Base-by-base conservation (phyloP, 2,113 vertebrate genomes). In the Micromys minutus region DNA sequence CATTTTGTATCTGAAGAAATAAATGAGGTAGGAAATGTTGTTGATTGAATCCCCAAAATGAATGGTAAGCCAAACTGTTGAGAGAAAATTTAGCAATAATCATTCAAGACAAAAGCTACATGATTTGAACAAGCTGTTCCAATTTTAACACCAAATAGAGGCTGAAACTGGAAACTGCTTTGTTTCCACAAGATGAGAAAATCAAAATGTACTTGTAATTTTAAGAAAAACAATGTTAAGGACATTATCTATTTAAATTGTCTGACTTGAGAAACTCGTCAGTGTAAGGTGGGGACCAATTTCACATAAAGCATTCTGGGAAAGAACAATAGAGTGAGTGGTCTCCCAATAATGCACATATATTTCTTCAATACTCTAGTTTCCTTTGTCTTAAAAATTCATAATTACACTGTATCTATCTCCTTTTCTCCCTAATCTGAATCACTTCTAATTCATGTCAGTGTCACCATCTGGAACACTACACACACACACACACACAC, bases 101-200 rank as follows among this genome's bases (percentile, higher is more conserved):
- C 94, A 93, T n/a, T 85, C 75, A 93, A 95, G 96, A 97, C 95
- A 97, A 97, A 97, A 96, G 75, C 21, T 34, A 67, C 24, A 90
- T 4, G 45, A 85, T 84, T 87, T 87, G 90, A 96, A 96, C 77
- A 97, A 95, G 29, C 93, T 94, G 74, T 96, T 94, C 96, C 95
- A 96, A 97, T 95, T 97, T 97, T 96, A 97, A 94, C 89, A 97
- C 77, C 69, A 72, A 94, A 89, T 89, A 17, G 39, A 95, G 45
- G 72, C 74, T 97, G 93, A 95, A 93, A 96, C 94, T 94, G 90
- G 79, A 97, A 87, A 94, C 74, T 67, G 72, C 65, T 84, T 93
- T 77, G 91, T 65, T 96, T 89, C 87, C 57, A 87, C n/a, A 72
- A 81, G 42, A 93, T 91, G 57, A 95, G 63, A 75, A 89, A 83